These are phyloP conservation scores for Leptopilina myrica DNA, from an alignment of 2,888 invertebrate genomes.

Conservation along the genomic window DNA sequence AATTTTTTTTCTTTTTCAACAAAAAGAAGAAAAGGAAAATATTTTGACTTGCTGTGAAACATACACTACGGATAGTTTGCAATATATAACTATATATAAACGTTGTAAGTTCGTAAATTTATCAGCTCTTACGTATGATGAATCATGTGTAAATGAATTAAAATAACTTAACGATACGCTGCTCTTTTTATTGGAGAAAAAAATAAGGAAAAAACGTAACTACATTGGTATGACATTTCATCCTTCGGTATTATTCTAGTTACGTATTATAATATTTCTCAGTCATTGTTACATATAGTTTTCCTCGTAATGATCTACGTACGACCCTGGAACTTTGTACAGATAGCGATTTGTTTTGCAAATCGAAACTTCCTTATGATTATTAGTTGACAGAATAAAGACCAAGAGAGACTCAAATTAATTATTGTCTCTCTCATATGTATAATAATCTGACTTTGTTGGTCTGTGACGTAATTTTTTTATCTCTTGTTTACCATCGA, in stretches of 20 bases:
- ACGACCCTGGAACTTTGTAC: conserved; percentile 21
- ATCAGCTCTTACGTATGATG: conserved; percentile 43
- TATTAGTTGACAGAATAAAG: conserved; percentile 33
- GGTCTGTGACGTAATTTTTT: conserved; percentile 19
- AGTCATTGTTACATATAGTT: conserved; percentile 36
- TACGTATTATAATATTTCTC: conserved; percentile 27
- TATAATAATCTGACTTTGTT: no score
- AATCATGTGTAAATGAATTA: conserved; percentile 55
- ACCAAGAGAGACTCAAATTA: conserved; percentile 23
- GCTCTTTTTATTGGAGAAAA: no score
- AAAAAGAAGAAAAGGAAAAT: conserved; percentile 56
- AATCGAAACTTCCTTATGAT: conserved; percentile 40
- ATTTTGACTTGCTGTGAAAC: conserved; percentile 57
- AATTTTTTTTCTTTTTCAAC: conserved; percentile 45
- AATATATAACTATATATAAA: conserved; percentile 49
- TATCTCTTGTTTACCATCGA: conserved; percentile 16
- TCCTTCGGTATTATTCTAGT: conserved; percentile 38
- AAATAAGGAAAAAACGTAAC: conserved; percentile 42
- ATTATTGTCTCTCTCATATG: neutral
- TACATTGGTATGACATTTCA: conserved; percentile 52
- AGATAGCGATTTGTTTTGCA: conserved; percentile 35
- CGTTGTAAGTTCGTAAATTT: conserved; percentile 14
- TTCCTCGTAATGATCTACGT: conserved; percentile 22
- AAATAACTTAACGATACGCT: conserved; percentile 21
- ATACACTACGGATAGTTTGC: conserved; percentile 50